phyloP scores from a whole-genome alignment of 2,888 invertebrate species.

The Xestobium rufovillosum region DNA sequence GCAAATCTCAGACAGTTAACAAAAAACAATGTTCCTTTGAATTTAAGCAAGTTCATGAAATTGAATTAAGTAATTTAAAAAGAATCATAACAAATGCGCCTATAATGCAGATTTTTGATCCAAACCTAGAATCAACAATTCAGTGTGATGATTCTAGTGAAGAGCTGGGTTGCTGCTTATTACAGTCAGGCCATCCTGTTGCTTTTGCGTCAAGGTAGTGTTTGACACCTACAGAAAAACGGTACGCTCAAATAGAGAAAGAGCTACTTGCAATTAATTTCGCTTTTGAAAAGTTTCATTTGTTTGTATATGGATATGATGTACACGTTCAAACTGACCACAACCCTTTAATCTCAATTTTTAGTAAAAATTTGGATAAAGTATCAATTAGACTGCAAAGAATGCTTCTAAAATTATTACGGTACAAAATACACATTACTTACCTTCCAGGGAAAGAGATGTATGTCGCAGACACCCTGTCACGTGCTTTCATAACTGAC shows the following conservation, averaged over 20 bases:
- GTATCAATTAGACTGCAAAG: constrained; percentile 15
- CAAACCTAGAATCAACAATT: too few relatives aligned
- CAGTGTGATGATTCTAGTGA: constrained; percentile 19
- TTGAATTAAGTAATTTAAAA: constrained; percentile 4
- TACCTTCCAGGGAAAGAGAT: constrained; percentile 23
- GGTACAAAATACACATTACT: constrained; percentile 17
- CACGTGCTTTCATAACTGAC: constrained; percentile 6
- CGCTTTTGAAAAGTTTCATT: constrained; percentile 30
- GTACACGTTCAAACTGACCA: constrained; percentile 29
- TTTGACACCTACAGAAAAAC: constrained; percentile 18
- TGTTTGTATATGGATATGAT: constrained; percentile 30
- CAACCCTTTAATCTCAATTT: constrained; percentile 26
- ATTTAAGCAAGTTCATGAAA: constrained; percentile 11
- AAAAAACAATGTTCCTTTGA: constrained; percentile 15
- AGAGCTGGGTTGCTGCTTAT: constrained; percentile 17
- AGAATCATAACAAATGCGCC: constrained; percentile 3
- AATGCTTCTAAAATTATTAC: constrained; percentile 18
- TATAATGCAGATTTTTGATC: too few relatives aligned
- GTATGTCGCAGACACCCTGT: constrained; percentile 10
- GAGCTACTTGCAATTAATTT: constrained; percentile 31
- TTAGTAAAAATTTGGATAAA: constrained; percentile 9
- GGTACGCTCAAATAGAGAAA: constrained; percentile 34
- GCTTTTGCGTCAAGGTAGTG: constrained; percentile 19
- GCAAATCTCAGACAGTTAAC: constrained; percentile 12
- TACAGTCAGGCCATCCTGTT: constrained; percentile 21